Evolutionary conservation across 2,797 vertebrate genomes (phyloP).

Genomic region (Prunella strophiata): DNA sequence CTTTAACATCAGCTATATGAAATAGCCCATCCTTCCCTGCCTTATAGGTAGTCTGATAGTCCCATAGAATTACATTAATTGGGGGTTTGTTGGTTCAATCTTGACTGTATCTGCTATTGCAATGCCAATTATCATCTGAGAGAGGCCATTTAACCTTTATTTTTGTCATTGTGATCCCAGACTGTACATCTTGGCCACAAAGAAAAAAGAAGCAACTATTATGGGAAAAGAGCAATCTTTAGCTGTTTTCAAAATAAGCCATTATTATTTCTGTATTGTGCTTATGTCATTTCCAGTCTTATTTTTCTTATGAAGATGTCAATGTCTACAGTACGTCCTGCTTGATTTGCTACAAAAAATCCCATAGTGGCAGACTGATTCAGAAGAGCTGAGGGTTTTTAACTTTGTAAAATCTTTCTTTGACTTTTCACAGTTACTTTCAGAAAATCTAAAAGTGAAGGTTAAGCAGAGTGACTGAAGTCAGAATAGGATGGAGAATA

Average conservation of each 20-base stretch:
- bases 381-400: not conserved
- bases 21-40: not conserved
- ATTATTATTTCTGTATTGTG: not conserved
- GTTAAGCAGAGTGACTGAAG: not conserved
- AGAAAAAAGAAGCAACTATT: not conserved
- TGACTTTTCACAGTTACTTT: not conserved
- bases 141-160: not conserved
- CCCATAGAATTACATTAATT: not conserved
- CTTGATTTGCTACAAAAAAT: not conserved
- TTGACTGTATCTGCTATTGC: not conserved
- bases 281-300: not conserved
- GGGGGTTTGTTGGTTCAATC: not conserved
- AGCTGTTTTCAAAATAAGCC: not conserved
- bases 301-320: not conserved
- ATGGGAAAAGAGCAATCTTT: not conserved
- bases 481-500: not conserved
- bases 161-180: not conserved
- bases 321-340: not conserved
- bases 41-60: not conserved
- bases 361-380: not conserved
- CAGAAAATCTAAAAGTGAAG: not conserved
- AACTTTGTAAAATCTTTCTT: not conserved
- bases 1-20: not conserved
- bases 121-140: not conserved
- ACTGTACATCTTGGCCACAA: not conserved